Conservation (phyloP, 2,113 vertebrate genomes). For the Ursus arctos region DNA sequence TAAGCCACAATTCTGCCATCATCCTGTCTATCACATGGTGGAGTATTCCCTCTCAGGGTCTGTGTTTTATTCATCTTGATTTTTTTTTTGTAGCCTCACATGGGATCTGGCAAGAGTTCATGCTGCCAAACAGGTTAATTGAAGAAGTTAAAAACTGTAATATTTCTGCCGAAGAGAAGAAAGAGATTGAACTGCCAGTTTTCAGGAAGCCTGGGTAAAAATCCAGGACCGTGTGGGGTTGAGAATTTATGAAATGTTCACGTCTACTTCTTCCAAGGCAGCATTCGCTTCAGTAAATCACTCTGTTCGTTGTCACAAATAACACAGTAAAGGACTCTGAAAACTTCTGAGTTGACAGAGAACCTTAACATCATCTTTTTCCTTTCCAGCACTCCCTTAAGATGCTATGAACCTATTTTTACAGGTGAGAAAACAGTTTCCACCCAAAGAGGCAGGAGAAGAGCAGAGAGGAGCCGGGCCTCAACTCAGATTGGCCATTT, state of each 20-base stretch:
- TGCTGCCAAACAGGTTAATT: not conserved
- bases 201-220: not conserved
- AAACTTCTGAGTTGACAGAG: not conserved
- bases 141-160: not conserved
- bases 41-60: not conserved
- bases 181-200: not conserved
- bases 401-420: not conserved
- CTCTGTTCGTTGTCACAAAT: not conserved
- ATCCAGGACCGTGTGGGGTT: not conserved
- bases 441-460: not conserved
- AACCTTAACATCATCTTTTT: not conserved
- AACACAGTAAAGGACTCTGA: not conserved
- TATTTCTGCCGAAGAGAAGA: not conserved
- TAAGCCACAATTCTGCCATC: not conserved
- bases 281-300: not conserved
- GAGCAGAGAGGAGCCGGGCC: not conserved
- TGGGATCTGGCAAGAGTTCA: not conserved
- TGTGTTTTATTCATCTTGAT: not conserved
- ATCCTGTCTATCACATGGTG: not conserved
- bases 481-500: not conserved
- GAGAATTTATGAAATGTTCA: not conserved
- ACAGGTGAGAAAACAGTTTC: constrained; percentile 44
- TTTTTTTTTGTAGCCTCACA: not conserved
- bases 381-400: not conserved
- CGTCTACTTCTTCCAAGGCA: not conserved